A percentile compares a stretch with the other conserved stretches of the same genome.
Evolutionary conservation across 2,888 invertebrate species (phyloP).

Genomic region (Anorthoa munda): DNA sequence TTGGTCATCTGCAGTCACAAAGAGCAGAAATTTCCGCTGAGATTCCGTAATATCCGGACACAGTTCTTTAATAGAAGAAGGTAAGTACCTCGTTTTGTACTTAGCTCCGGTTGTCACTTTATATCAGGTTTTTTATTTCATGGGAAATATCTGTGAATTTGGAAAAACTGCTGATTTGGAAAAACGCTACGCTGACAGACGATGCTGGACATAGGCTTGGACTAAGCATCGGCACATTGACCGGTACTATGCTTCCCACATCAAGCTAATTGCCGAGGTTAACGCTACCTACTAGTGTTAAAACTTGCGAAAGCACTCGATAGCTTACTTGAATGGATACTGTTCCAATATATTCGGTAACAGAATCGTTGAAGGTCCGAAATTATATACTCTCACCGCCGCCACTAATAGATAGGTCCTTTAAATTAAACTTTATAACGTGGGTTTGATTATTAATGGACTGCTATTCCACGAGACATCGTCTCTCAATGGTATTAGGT

Average conservation of each 20-base stretch:
- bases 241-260: too few species aligned
- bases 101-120: background rate
- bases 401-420: background rate
- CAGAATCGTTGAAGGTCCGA: background rate
- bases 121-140: background rate
- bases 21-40: slow-evolving; percentile 30
- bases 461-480: background rate
- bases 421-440: background rate
- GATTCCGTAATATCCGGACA: slow-evolving; percentile 42
- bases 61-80: slow-evolving; percentile 5
- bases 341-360: background rate
- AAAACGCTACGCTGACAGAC: background rate
- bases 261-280: too few species aligned
- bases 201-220: background rate
- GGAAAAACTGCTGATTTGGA: background rate
- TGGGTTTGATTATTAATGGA: background rate
- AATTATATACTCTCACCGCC: background rate
- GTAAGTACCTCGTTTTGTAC: background rate
- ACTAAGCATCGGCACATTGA: too few species aligned
- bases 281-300: background rate
- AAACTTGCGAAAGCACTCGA: background rate
- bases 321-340: background rate
- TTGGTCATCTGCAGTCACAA: background rate
- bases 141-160: background rate
- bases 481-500: background rate